Base-by-base conservation (phyloP, 2,113 vertebrate genomes). In the Erythrolamprus reginae region DNA sequence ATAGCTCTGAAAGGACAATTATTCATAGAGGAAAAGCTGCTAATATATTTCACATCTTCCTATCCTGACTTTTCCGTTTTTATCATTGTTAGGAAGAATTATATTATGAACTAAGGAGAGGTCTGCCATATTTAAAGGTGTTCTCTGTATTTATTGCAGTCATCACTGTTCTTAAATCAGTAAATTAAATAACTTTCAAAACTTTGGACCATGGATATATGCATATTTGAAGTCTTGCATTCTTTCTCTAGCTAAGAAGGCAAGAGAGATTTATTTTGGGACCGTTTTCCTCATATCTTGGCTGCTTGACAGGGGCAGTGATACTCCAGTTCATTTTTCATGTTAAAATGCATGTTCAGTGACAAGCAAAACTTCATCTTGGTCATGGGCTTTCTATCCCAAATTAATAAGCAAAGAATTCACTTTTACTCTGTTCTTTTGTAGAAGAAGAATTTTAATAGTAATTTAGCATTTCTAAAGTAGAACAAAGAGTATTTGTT, bases 31-130 rank as follows among this genome's bases (percentile, higher is more conserved):
- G 6, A n/a, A 10, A 42, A 52, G 50, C 70, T 86, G 85, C 55
- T 87, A 87, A 87, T 45, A 38, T 90, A 90, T 38, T 82, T 87
- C 93, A 94, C 19, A 15, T 8, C 93, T 86, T 89, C 26, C 58
- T 86, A 6, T 5, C 42, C 82, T 38, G 24, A 5, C 53, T 6
- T 50, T 56, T 88, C 23, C n/a, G 50, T n/a, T 53, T 70, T 28
- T 45, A 26, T 58, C 23, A 33, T 58, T 61, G 38, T 28, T 87
- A 42, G 5, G 42, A 56, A 53, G 48, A 55, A 24, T 90, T 87
- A 38, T 42, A 61, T 10, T 87, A 26, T 56, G 65, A 53, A 47
- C 51, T 38, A 38, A 65, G 55, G 12, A 86, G 42, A 45, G 45
- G 70, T 10, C 42, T 82, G 70, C 48, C 28, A 42, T 33, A 12